Percentiles rank a stretch among this genome's conserved stretches.
Conservation (phyloP, 2,113 vertebrate species). For the Rhinolophus ferrumequinum region DNA sequence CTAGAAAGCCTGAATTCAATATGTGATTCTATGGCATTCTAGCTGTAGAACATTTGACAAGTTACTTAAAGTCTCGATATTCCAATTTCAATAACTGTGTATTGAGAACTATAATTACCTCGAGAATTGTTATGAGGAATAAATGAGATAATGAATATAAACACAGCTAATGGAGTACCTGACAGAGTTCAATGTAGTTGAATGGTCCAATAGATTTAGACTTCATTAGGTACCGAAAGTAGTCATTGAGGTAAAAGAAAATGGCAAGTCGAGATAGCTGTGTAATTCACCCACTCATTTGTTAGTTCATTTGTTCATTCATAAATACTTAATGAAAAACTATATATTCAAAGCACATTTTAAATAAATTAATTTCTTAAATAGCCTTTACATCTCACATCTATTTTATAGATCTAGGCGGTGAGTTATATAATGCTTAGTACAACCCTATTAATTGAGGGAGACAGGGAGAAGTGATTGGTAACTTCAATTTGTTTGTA, state of each 20-base stretch:
- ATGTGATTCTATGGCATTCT: neutral
- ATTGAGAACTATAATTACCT: conserved; percentile 32
- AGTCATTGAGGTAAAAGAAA: neutral
- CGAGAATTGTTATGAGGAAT: neutral
- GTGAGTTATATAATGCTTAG: neutral
- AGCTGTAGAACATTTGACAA: conserved; percentile 9
- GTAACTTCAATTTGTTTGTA: neutral
- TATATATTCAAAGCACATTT: neutral
- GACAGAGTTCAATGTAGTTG: neutral
- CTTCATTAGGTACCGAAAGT: neutral
- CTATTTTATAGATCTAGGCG: neutral
- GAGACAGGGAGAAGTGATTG: neutral
- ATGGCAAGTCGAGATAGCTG: neutral
- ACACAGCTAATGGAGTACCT: conserved; percentile 1
- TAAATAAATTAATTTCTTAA: neutral
- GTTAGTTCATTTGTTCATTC: conserved; percentile 14
- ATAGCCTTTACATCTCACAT: neutral
- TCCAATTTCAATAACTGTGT: neutral
- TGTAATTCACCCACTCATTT: neutral
- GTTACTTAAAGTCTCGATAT: neutral
- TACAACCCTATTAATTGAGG: neutral
- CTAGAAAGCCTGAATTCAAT: neutral
- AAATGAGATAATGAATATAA: conserved; percentile 36
- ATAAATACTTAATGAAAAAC: neutral
- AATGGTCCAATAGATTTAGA: neutral